phyloP scores from a whole-genome alignment of 2,113 vertebrate genomes.

The Chelonoidis abingdonii region DNA sequence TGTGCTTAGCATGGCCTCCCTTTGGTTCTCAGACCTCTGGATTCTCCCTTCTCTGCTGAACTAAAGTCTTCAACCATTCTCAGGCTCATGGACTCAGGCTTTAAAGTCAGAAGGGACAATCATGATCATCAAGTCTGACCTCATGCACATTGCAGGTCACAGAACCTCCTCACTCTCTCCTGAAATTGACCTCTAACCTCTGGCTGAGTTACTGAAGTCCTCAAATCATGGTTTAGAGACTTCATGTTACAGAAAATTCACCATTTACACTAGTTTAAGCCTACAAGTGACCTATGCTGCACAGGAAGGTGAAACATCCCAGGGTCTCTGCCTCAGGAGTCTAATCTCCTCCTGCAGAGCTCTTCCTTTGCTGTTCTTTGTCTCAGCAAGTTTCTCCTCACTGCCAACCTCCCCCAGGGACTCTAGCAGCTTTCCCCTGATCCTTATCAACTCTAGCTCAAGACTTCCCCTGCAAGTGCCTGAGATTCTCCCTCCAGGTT shows the following conservation, averaged over 20 bases:
- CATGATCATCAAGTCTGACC: no score
- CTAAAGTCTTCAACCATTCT: not conserved
- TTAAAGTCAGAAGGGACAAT: no score
- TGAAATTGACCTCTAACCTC: no score
- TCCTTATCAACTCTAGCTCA: not conserved
- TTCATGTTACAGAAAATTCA: no score
- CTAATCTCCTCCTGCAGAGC: not conserved
- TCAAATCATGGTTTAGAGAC: no score
- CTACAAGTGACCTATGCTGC: no score
- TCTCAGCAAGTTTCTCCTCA: not conserved
- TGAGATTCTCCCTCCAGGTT: not conserved
- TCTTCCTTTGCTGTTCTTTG: not conserved
- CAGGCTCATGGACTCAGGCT: not conserved
- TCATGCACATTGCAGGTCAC: no score
- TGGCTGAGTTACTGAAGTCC: no score
- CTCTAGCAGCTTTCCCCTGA: not conserved
- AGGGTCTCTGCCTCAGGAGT: not conserved
- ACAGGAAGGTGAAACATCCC: no score
- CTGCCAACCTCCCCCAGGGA: not conserved
- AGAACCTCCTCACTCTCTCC: no score
- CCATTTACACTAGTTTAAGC: no score
- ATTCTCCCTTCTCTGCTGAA: not conserved
- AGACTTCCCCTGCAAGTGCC: not conserved
- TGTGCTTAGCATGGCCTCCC: not conserved
- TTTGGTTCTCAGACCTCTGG: not conserved